Percentiles rank a stretch among this genome's conserved stretches.
Conservation (phyloP, 2,888 invertebrate species). For the Protophormia terraenovae region DNA sequence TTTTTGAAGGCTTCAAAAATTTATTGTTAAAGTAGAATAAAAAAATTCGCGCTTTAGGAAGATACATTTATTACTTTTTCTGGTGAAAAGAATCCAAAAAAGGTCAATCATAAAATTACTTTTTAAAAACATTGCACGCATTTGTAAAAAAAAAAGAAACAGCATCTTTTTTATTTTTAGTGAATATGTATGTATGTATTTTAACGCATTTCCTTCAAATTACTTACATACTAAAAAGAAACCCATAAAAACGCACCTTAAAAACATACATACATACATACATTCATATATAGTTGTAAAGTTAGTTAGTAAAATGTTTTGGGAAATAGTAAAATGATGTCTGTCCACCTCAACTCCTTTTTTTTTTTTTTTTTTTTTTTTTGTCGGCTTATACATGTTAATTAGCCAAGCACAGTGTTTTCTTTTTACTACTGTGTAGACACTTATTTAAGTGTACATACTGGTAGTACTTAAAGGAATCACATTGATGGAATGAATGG, state of each 20-base stretch:
- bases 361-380: background rate
- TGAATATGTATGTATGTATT: too few relatives aligned
- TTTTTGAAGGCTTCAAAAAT: too few relatives aligned
- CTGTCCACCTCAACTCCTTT: background rate
- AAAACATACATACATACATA: too few relatives aligned
- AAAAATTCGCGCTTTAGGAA: background rate
- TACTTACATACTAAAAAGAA: background rate
- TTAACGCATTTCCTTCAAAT: constrained; percentile 18
- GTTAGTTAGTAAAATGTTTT: background rate
- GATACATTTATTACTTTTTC: background rate
- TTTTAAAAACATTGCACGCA: background rate
- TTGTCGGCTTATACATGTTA: constrained; percentile 56
- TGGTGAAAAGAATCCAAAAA: background rate
- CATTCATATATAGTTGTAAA: constrained; percentile 7
- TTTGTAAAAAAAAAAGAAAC: constrained; percentile 9
- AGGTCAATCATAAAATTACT: constrained; percentile 29
- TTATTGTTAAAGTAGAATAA: too few relatives aligned
- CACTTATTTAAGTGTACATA: constrained; percentile 26
- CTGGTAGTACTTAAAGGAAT: background rate
- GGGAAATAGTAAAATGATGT: background rate
- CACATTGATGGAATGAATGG: background rate
- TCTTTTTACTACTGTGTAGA: constrained; percentile 37
- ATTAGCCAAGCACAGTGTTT: constrained; percentile 54
- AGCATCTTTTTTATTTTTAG: background rate
- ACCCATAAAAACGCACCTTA: constrained; percentile 28